Evolutionary conservation across 2,888 invertebrate genomes (phyloP).

Genomic region (Hirtodrosophila cameraria): DNA sequence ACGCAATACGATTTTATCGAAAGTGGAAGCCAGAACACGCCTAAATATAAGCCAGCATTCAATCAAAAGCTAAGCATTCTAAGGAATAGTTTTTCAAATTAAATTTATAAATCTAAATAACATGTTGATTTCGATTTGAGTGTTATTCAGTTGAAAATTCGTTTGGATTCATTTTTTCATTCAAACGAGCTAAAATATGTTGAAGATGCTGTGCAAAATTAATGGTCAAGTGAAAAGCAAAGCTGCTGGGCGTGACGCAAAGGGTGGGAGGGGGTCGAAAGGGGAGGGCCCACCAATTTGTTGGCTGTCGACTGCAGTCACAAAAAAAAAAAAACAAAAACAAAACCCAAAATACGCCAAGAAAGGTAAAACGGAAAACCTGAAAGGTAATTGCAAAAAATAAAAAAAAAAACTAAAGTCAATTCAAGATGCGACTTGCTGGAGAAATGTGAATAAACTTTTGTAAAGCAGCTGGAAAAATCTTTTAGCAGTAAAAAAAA

Average conservation of each 20-base stretch:
- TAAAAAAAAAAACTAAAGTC: slow-evolving; percentile 36
- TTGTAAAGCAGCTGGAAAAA: slow-evolving; percentile 37
- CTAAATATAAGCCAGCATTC: too few relatives aligned
- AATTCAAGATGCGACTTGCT: slow-evolving; percentile 56
- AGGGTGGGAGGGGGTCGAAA: slow-evolving; percentile 9
- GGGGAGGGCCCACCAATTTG: slow-evolving; percentile 38
- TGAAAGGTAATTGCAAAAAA: slow-evolving; percentile 10
- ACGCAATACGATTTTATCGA: too few relatives aligned
- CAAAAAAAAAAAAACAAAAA: slow-evolving; percentile 13
- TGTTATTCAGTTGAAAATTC: neutral
- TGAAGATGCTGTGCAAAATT: slow-evolving; percentile 34
- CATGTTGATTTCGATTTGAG: neutral
- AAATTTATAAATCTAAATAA: too few relatives aligned
- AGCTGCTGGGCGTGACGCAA: slow-evolving; percentile 10
- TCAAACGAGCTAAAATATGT: slow-evolving; percentile 13
- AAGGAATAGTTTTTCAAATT: too few relatives aligned
- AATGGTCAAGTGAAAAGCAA: slow-evolving; percentile 45
- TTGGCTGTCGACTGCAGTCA: slow-evolving; percentile 43
- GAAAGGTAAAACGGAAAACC: too few relatives aligned
- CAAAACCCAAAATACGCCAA: slow-evolving; percentile 7
- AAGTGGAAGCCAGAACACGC: too few relatives aligned
- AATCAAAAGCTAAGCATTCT: too few relatives aligned
- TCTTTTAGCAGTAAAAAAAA: slow-evolving; percentile 32
- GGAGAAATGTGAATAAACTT: slow-evolving; percentile 76
- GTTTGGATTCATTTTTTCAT: slow-evolving; percentile 17